Evolutionary conservation across 2,888 invertebrate genomes (phyloP), one percentile per base, ranked within the genome.

Genomic region (Ophion slaviceki): DNA sequence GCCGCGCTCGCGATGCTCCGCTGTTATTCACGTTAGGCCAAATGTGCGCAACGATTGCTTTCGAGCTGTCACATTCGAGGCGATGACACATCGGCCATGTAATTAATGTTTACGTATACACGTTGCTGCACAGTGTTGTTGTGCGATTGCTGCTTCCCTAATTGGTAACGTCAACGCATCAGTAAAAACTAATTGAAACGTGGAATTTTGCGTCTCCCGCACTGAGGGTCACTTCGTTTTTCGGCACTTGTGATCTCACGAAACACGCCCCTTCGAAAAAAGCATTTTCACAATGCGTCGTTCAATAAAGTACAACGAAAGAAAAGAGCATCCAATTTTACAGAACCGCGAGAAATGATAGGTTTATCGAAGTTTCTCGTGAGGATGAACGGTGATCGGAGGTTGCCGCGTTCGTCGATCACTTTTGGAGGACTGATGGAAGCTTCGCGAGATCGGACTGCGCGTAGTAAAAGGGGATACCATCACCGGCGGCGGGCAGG

Each of bases 1-100:
- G 53, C 28, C 53, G 14, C 72, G 61, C 40, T 32, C 71, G 20
- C 53, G 32, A 40, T 66, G 40, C 45, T 64, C 32, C 36, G 14
- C 59, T 80, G 66, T 78, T 78, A 61, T 70, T 68, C 40, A 28
- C 40, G 24, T 57, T 59, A 17, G 40, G 24, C 7, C 40, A 28
- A 59, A 47, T 74, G 67, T 57, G 59, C 74, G 67, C 74, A 74
- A 66, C 32, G 32, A 53, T 71, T 24, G 67, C 28, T 45, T 80
- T 66, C 45, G 28, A 36, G 45, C 75, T 75, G 59, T 81, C 80
- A 81, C 61, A 75, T 75, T 20, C 75, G 28, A 61, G 47, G 75
- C 67, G 61, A 74, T 81, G 80, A 81, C 75, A 81, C 80, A 81
- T 68, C 57, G 47, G 40, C 45, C 20, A 45, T 28, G 59, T 40